Evolutionary conservation across 2,797 vertebrate genomes (phyloP).

Genomic region (Podarcis siculus): DNA sequence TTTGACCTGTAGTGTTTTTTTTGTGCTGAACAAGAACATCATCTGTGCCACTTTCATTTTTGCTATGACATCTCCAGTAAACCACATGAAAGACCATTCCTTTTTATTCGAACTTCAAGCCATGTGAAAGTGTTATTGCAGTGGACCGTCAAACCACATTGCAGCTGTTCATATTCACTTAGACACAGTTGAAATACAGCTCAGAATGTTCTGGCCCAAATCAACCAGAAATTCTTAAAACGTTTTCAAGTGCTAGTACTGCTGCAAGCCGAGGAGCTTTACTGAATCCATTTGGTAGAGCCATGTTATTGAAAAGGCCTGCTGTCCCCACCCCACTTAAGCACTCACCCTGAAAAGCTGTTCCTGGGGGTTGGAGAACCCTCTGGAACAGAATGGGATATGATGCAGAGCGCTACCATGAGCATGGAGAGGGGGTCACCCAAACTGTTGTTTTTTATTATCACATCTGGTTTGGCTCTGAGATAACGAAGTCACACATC

Average conservation of each 20-base stretch:
- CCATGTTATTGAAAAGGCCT: not conserved
- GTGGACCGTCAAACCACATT: constrained; percentile 17
- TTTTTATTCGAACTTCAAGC: constrained; percentile 13
- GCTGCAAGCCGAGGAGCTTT: not conserved
- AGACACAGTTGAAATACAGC: constrained; percentile 18
- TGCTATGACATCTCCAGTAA: constrained; percentile 36
- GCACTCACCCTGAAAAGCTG: not conserved
- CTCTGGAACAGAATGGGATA: not conserved
- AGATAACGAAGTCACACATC: not conserved
- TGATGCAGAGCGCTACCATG: not conserved
- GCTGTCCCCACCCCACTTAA: not conserved
- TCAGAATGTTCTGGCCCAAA: not conserved
- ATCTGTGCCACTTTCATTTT: constrained; percentile 14
- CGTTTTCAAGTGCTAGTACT: not conserved
- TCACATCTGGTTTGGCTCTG: not conserved
- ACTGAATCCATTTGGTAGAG: not conserved
- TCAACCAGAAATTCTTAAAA: constrained; percentile 8
- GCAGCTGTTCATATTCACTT: constrained; percentile 13
- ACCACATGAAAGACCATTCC: constrained; percentile 11
- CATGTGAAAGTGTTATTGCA: not conserved
- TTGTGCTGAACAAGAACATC: constrained; percentile 42
- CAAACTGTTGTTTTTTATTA: no score
- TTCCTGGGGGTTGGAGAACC: no score
- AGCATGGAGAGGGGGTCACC: not conserved
- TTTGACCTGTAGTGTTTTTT: constrained; percentile 46